Conservation (phyloP, 1,140 invertebrate species). For the Drosophila mayri region DNA sequence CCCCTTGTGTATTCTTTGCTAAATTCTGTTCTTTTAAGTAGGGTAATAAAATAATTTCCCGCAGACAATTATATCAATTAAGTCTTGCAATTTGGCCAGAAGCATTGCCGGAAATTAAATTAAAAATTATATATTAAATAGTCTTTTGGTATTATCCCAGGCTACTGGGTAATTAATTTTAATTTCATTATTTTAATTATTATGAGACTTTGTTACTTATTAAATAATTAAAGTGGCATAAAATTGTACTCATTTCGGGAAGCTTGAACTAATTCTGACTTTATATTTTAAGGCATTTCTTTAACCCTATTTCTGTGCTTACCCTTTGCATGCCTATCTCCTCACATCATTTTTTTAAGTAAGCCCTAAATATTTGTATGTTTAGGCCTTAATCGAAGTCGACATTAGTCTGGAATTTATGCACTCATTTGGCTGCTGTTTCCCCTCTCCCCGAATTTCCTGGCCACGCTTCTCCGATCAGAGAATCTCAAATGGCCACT, state of each 20-base stretch:
- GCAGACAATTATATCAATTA: not conserved
- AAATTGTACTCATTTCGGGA: not conserved
- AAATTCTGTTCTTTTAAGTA: not conserved
- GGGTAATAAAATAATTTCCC: not conserved
- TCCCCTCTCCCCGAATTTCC: constrained; percentile 14
- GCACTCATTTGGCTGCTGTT: constrained; percentile 33
- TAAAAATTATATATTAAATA: not conserved
- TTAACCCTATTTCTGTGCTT: no score
- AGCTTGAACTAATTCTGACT: not conserved
- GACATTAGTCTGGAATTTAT: constrained; percentile 49
- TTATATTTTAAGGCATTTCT: not conserved
- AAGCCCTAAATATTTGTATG: constrained; percentile 19
- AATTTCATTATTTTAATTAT: not conserved
- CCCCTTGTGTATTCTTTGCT: not conserved
- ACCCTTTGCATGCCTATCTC: not conserved
- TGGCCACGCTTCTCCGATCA: constrained; percentile 26
- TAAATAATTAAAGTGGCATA: not conserved
- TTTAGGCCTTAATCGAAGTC: constrained; percentile 28
- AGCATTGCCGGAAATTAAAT: not conserved
- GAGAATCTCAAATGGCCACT: constrained; percentile 29
- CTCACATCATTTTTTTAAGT: constrained; percentile 3
- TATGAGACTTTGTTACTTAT: not conserved
- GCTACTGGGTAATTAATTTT: not conserved
- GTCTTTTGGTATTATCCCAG: not conserved
- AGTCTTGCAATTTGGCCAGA: not conserved